Evolutionary conservation across 2,888 invertebrate genomes (phyloP), one percentile per base, ranked within the genome.

Genomic region (Lomographa bimaculata): DNA sequence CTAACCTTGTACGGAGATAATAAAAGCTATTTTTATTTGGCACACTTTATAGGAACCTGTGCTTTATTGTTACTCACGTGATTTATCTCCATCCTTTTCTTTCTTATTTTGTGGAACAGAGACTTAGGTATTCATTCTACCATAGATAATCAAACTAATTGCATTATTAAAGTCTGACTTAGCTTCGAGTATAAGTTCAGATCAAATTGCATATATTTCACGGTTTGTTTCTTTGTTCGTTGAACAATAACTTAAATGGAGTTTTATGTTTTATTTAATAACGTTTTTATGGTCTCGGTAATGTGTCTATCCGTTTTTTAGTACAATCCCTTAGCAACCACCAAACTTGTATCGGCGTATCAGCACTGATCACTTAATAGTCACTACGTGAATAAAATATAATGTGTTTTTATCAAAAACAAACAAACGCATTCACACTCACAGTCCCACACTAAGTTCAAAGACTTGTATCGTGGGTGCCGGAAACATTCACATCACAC

Each of bases 11-110:
- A 44, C n/a, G 4, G 20, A 30, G 29, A 44, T 44, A 27, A 50
- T 60, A 61, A 40, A 40, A 52, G 46, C 60, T 52, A 58, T 20
- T 54, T 55, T 61, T 25, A 27, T 27, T 18, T 10, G 26, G 19
- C 42, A 27, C 23, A 36, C 23, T 42, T 41, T 32, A 25, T 20
- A 10, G n/a, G 9, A 25, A 6, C 2, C 24, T 27, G 32, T 32
- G 21, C 26, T 30, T 17, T 40, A 34, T 34, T 30, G 35, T 21
- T 35, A 7, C 20, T 42, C 35, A 21, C 32, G 36, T 42, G 30
- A 30, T 12, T 4, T 26, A 1, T 9, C 7, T 21, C 8, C 12
- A 7, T 37, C 42, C 17, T 11, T 7, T 9, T 36, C 16, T 6
- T 7, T 32, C 3, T 14, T 14, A 4, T 43, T 23, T 32, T 18